A percentile compares a stretch with the other conserved stretches of the same genome.
These are phyloP conservation scores for Pocillopora meandrina DNA, from an alignment of 92 coral and sea anemone genomes.

Conservation along the genomic window DNA sequence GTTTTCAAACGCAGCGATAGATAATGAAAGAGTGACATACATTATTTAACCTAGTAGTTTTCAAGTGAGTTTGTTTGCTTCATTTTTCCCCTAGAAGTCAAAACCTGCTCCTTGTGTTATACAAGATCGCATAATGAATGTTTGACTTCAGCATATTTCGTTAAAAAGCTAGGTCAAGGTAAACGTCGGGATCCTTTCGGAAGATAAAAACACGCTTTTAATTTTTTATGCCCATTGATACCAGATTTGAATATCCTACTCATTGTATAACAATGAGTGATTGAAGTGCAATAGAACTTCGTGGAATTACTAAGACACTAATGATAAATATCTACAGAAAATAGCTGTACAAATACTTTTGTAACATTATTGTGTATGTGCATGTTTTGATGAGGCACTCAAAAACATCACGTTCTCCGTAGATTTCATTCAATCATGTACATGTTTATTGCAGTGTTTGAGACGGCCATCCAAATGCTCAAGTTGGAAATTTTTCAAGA, in stretches of 20 bases:
- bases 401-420: too few relatives aligned
- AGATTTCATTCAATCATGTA: too few relatives aligned
- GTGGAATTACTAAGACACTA: neutral
- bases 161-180: conserved; percentile 9
- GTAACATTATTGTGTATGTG: too few relatives aligned
- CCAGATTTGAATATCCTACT: neutral
- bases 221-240: neutral
- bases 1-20: neutral
- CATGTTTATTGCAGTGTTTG: too few relatives aligned
- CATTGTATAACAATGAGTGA: neutral
- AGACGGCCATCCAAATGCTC: too few relatives aligned
- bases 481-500: neutral
- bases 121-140: neutral
- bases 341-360: neutral
- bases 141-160: neutral
- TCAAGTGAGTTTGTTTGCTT: too few relatives aligned
- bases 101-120: neutral
- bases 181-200: neutral
- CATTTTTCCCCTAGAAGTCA: neutral
- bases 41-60: neutral
- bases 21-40: neutral
- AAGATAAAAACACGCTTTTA: neutral
- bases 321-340: neutral
- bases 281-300: neutral
- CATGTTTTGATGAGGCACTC: too few relatives aligned